Base-by-base conservation (phyloP, 2,113 vertebrate species). In the Illadopsis cleaveri region DNA sequence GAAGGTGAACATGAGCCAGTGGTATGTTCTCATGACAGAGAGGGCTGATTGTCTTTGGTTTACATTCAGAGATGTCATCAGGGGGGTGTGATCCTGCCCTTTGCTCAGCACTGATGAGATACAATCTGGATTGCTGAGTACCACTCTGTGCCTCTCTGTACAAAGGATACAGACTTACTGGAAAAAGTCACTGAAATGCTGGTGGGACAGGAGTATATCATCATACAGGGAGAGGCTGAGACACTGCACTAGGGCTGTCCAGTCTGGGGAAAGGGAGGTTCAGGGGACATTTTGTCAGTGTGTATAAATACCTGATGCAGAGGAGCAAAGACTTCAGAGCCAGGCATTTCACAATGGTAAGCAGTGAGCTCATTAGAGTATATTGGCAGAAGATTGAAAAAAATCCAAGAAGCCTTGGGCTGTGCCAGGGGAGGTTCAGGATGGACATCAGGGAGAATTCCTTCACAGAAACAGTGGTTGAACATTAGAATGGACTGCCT, bases 1-100 rank as follows among this genome's bases (percentile, higher is more conserved):
- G 38, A 33, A 44, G 16, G 1, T n/a, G 25, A 53, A 33, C 0
- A 0, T 33, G 47, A 84, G 11, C 58, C 38, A 81, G 12, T 8
- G 54, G 8, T 3, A 1, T 40, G 38, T 14, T 33, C 11, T 58
- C 3, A 1, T 2, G 3, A 53, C 48, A 78, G 38, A 37, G 62
- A 30, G 47, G 6, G 16, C 44, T 58, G 30, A 21, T 4, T 5
- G 42, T 70, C 27, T 21, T 35, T 35, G 17, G 15, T n/a, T 40
- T 28, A 2, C 30, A 10, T 25, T 22, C 50, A 17, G 22, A 86
- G 30, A 10, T 37, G 11, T 48, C 23, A 15, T 37, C 28, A 45
- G 20, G 0, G 7, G 7, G 15, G 42, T 21, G 14, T 20, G 45
- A 24, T 60, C 15, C 30, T 77, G 30, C 10, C 31, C 38, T 62